Evolutionary conservation across 2,797 vertebrate genomes (phyloP).

Genomic region (Cirrhinus molitorella): DNA sequence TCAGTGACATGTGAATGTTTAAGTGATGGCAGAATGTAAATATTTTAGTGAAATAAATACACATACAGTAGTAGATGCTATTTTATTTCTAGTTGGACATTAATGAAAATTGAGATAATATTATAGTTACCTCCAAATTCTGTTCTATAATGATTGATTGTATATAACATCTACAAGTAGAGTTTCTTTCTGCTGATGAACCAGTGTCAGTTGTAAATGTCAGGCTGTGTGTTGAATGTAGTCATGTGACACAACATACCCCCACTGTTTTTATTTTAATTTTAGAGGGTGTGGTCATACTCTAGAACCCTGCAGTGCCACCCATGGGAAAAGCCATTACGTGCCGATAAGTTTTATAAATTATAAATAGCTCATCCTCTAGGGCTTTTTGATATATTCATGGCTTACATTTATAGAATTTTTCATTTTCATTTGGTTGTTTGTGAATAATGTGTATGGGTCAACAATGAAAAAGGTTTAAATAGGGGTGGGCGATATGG

Average conservation of each 20-base stretch:
- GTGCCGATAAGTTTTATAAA: not conserved
- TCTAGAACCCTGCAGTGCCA: not conserved
- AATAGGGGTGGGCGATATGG: too few species aligned
- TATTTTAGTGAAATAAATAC: too few species aligned
- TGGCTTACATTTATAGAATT: not conserved
- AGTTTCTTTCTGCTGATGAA: not conserved
- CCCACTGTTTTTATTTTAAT: not conserved
- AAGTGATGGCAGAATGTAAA: too few species aligned
- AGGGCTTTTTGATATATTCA: not conserved
- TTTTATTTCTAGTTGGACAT: too few species aligned
- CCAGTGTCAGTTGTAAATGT: not conserved
- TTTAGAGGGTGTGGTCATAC: not conserved
- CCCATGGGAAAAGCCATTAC: not conserved
- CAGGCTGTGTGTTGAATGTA: not conserved
- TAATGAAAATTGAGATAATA: too few species aligned
- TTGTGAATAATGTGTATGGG: too few species aligned
- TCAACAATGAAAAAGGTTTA: too few species aligned
- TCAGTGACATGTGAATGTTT: too few species aligned
- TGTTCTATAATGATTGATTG: not conserved
- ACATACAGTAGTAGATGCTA: too few species aligned
- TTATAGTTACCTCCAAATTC: not conserved
- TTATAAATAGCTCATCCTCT: not conserved
- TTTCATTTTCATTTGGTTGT: not conserved
- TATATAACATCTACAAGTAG: not conserved
- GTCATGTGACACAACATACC: not conserved